Conservation (phyloP, 2,888 invertebrate genomes). For the Cryptus armator region DNA sequence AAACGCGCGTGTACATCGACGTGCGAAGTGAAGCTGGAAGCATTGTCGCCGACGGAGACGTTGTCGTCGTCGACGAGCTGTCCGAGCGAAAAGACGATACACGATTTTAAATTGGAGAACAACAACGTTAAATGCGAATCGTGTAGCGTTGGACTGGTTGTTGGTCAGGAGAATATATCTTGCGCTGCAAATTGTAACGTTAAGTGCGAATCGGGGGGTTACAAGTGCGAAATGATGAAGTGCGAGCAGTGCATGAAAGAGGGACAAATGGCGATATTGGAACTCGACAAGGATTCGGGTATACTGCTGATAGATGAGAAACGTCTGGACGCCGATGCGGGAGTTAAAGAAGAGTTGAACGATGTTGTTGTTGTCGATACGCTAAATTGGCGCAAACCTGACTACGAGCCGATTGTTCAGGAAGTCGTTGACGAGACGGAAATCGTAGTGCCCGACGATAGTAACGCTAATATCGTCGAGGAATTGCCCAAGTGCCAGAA, state of each 20-base stretch:
- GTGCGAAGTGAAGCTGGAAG: constrained; percentile 83
- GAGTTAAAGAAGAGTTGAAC: constrained; percentile 85
- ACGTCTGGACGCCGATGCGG: constrained; percentile 79
- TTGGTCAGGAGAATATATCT: constrained; percentile 78
- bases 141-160: constrained; percentile 80
- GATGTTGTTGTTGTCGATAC: constrained; percentile 87
- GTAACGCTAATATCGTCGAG: constrained; percentile 51
- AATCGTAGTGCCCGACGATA: constrained; percentile 45
- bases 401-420: constrained; percentile 82
- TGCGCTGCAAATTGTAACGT: constrained; percentile 82
- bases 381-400: constrained; percentile 83
- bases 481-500: constrained; percentile 87
- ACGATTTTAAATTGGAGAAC: constrained; percentile 81
- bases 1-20: constrained; percentile 81
- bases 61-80: constrained; percentile 71
- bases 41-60: constrained; percentile 80
- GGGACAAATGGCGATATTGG: constrained; percentile 80
- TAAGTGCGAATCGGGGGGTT: constrained; percentile 82
- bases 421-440: constrained; percentile 77
- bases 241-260: constrained; percentile 84
- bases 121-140: constrained; percentile 84
- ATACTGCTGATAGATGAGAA: constrained; percentile 77
- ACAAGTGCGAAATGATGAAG: constrained; percentile 81
- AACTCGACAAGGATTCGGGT: constrained; percentile 83
- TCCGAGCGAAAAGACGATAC: constrained; percentile 62